Base-by-base conservation (phyloP, 2,888 invertebrate species). In the Platycheirus rosarum region DNA sequence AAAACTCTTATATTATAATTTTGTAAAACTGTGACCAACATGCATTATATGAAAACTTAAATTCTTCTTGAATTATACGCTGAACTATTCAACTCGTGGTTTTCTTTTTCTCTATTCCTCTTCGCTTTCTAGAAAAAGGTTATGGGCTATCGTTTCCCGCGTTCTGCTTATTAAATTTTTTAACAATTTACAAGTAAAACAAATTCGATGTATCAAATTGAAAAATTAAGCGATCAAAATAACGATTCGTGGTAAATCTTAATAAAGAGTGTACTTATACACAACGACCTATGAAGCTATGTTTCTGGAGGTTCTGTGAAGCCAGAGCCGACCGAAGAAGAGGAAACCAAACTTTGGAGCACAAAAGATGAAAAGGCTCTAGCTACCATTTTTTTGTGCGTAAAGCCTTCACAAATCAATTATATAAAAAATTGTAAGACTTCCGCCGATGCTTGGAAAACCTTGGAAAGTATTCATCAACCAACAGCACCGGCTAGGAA, bases 341-440 rank as follows among this genome's bases (percentile, higher is more conserved):
- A 42, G 42, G 42, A 42, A 42, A 6, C 42, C 16, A 42, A 18
- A 42, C 23, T 40, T 18, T 62, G 62, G 44, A 20, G n/a, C 32
- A 63, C 63, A 35, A 32, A 37, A 14, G 46, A 73, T 37, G 76
- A 76, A 42, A 76, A 55, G 9, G 49, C 49, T 2, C 20, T 53
- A 1, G 53, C 63, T 9, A 60, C 71, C 2, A 53, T 51, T 7
- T 11, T 42, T 9, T 53, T 76, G 11, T 62, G 70, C 7, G 51
- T 80, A 8, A 46, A 60, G 16, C 73, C 76, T 16, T 46, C 66
- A 3, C 76, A 84, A 18, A 16, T 76, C 1, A 46, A 49, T n/a
- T 60, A 84, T 14, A 74, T 84, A 3, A 74, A 80, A 46, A 74
- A 65, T 29, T 75, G 78, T 37, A 79, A 73, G 40, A 75, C 85